Evolutionary conservation across 2,797 vertebrate species (phyloP), one percentile per base, ranked within the genome.

Genomic region (Vultur gryphus): DNA sequence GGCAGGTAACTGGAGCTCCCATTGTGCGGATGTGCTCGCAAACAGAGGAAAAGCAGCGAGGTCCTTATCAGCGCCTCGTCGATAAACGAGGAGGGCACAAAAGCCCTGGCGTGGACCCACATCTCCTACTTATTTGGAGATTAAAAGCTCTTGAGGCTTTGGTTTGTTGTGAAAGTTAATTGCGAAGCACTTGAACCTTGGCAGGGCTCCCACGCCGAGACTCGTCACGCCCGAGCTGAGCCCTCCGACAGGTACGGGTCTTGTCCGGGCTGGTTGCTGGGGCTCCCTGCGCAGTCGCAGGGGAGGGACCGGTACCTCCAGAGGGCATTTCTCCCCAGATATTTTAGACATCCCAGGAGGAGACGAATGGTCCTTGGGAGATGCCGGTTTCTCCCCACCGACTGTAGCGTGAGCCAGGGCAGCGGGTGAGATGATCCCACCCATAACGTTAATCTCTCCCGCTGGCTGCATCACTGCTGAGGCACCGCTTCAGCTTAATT

Each of bases 91-190:
- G 24, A 5, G 75, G 46, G 35, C n/a, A 33, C 84, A 29, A 61
- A 82, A 87, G 49, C 82, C 71, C 41, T 87, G 91, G 89, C 35
- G 0, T 13, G n/a, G 35, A n/a, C 94, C 78, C 89, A 51, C 81
- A 57, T 90, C 90, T 87, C 66, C 54, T 69, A 2, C 79, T 85
- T 61, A 33, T 5, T 62, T 46, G 72, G 72, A 44, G 89, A 91
- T 89, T 29, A 84, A 84, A 78, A 86, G 87, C 89, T 89, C 79
- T 93, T 76, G 81, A 95, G 94, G 93, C 92, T 94, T 94, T 2
- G 75, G 93, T 94, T 95, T 95, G 91, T 96, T 95, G 92, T 93
- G 91, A 87, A 75, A 90, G 87, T 85, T 84, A 87, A 95, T 93
- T 88, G 91, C 11, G 2, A 79, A 69, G 90, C 84, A 26, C 92